Evolutionary conservation across 2,797 vertebrate species (phyloP), one percentile per base, ranked within the genome.

Genomic region (Denticeps clupeoides): DNA sequence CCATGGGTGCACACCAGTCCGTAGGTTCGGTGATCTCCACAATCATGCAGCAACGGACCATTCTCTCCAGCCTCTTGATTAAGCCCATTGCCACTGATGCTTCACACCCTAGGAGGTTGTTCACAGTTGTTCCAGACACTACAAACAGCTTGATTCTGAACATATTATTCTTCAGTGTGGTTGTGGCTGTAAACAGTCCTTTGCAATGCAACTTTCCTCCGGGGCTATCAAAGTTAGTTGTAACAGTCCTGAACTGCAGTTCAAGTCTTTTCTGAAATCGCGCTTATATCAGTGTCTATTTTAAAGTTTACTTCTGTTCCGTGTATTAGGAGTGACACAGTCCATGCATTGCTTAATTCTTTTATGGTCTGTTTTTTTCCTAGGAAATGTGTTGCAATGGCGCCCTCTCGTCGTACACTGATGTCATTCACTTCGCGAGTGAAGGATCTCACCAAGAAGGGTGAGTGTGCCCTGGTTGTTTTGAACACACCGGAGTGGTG

Each of bases 191-290:
- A 9, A 47, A 35, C 21, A 38, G 11, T 22, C 31, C 29, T n/a
- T 18, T 45, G 16, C 28, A 26, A 10, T 44, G 3, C 41, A 51
- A 15, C 26, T 24, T 26, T 11, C n/a, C 51, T 7, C n/a, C n/a
- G n/a, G n/a, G n/a, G n/a, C n/a, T n/a, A n/a, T n/a, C 45, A 45
- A 25, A 45, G 37, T 6, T 41, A n/a, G n/a, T n/a, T n/a, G n/a
- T 41, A 2, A 11, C 21, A 9, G 8, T 38, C 7, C 11, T 35
- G 21, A 7, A 29, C 16, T 35, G 40, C 18, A 38, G 11, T 22
- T 49, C 45, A 19, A 55, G 9, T 7, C 11, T 42, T 32, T 13
- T 42, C 45, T 25, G 45, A 55, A 25, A 43, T 54, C 0, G 54
- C 35, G 22, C 12, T 47, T 35, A 22, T 24, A 21, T 51, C 49